A percentile compares a stretch with the other conserved stretches of the same genome.
These are phyloP conservation scores for Zygothrica quintamaculata DNA, from an alignment of 2,888 invertebrate genomes.

Conservation along the genomic window DNA sequence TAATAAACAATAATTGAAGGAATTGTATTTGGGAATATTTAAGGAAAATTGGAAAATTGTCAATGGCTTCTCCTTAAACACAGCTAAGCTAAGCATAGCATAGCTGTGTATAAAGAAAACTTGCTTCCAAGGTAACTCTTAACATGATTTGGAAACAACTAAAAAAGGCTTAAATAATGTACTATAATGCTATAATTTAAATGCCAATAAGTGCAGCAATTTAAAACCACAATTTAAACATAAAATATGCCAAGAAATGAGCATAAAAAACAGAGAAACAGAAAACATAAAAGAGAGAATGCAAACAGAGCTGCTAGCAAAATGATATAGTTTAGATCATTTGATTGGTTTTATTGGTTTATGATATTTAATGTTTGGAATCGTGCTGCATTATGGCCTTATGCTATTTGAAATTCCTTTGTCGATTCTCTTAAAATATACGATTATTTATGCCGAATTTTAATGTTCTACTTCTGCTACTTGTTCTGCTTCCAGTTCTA, in stretches of 20 bases:
- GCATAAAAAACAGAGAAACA: background rate
- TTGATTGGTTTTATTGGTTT: background rate
- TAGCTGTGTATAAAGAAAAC: too few species aligned
- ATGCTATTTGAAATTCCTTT: constrained; percentile 46
- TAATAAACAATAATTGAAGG: too few species aligned
- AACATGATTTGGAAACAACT: too few species aligned
- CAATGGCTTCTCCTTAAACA: too few species aligned
- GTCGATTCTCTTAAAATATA: constrained; percentile 28
- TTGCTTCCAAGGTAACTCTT: too few species aligned
- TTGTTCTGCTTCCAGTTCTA: background rate
- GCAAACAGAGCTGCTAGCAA: background rate
- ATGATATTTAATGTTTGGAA: constrained; percentile 3
- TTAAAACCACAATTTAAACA: too few species aligned
- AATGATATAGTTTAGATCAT: background rate
- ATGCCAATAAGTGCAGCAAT: too few species aligned
- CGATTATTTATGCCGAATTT: constrained; percentile 65
- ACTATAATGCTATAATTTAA: too few species aligned
- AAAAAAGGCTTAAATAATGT: too few species aligned
- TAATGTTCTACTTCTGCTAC: constrained; percentile 45
- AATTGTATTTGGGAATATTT: too few species aligned
- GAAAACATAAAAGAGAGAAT: background rate
- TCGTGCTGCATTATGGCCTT: background rate
- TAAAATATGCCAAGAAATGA: background rate
- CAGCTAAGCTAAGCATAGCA: too few species aligned
- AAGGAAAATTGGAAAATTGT: too few species aligned